Base-by-base conservation (phyloP, 2,113 vertebrate genomes). In the Menura novaehollandiae region DNA sequence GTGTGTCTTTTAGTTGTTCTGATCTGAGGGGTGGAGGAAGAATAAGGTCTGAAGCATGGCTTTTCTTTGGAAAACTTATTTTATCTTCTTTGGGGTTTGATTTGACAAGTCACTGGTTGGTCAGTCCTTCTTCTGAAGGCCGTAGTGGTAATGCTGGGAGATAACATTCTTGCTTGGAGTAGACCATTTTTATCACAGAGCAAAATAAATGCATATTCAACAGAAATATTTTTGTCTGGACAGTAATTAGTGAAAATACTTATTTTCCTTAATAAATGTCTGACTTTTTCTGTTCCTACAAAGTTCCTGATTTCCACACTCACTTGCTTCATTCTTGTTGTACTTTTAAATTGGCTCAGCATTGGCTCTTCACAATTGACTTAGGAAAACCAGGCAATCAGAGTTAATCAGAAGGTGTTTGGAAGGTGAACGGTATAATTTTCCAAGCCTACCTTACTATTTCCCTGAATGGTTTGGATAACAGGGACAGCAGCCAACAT, bases 361-460 rank as follows among this genome's bases (percentile, higher is more conserved):
- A 0, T 13, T 91, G 82, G 39, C n/a, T 23, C 1, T 46, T 82
- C 16, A 6, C 26, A 18, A 2, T 21, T 51, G 46, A 9, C 7
- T 41, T 21, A 5, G 27, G 53, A n/a, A 85, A 47, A 22, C 19
- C 63, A 51, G 59, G 53, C 46, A 33, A 35, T 10, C 13, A 47
- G 52, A 69, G 30, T 64, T 59, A 39, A 53, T 33, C 67, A 73
- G 4, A 19, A 62, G 7, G 32, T 62, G 26, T 49, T 74, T 53
- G 91, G 53, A 43, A 81, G 35, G 39, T 58, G 37, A 35, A 7
- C 2, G 17, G 44, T 62, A 1, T 3, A 3, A 9, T 79, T 90
- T 66, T 41, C 52, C 52, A 33, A 13, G 41, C 11, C 5, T 15
- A 2, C 56, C 15, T 35, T 15, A 0, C 22, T 30, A 0, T 88